Evolutionary conservation across 2,113 vertebrate species (phyloP).

Genomic region (Dermatemys mawii): DNA sequence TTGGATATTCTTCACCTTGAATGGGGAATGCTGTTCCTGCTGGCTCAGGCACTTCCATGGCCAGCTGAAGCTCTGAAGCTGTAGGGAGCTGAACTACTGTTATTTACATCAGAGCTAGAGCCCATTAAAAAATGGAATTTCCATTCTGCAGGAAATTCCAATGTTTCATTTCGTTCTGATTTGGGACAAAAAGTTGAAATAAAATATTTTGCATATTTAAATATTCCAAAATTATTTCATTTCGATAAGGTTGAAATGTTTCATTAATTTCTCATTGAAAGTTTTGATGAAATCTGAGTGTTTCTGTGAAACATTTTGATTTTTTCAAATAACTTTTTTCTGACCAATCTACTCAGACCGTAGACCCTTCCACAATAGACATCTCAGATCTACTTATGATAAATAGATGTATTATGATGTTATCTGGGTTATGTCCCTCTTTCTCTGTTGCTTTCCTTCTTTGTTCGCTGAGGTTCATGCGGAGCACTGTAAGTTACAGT

Average conservation of each 20-base stretch:
- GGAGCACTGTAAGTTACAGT: neutral
- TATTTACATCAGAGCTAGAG: neutral
- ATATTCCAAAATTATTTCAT: slow-evolving; percentile 23
- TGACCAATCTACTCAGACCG: accelerated
- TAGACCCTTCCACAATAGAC: neutral
- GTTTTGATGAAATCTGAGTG: neutral
- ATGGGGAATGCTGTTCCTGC: neutral
- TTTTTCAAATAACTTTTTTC: slow-evolving; percentile 25
- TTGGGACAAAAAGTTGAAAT: neutral
- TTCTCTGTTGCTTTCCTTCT: neutral
- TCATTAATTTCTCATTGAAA: slow-evolving; percentile 12
- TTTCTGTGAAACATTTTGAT: neutral
- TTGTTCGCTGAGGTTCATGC: neutral
- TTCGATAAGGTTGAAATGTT: slow-evolving; percentile 8
- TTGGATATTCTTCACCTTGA: neutral
- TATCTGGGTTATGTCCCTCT: neutral
- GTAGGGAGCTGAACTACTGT: neutral
- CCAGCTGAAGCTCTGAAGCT: neutral
- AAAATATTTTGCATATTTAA: neutral
- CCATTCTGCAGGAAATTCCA: neutral
- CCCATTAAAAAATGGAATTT: neutral
- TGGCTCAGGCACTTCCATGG: neutral
- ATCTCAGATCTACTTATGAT: accelerated
- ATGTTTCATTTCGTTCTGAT: neutral
- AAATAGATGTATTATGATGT: neutral